These are phyloP conservation scores for Cottus gobio DNA, from an alignment of 2,113 vertebrate species.

Conservation along the genomic window DNA sequence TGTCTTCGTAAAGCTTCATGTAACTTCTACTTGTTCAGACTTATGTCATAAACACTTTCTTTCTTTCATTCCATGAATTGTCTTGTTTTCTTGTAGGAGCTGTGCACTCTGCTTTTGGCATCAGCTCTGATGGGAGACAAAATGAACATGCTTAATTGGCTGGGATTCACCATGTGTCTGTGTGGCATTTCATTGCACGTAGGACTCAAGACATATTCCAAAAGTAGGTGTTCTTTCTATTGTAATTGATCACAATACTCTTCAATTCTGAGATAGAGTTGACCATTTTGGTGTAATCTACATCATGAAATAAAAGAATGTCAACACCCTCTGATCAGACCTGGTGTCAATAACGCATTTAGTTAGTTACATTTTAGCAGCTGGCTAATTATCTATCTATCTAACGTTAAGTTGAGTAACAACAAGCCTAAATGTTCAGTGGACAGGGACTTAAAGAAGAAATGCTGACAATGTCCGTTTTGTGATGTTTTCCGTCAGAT, in stretches of 20 bases:
- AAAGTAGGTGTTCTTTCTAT: constrained; percentile 82
- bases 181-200: constrained; percentile 92
- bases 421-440: neutral
- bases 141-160: constrained; percentile 90
- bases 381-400: neutral
- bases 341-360: neutral
- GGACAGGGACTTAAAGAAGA: neutral
- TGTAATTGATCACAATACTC: neutral
- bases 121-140: constrained; percentile 88
- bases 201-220: constrained; percentile 87
- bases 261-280: neutral
- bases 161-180: constrained; percentile 92
- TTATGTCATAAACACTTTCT: neutral
- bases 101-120: constrained; percentile 91
- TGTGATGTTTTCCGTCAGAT: constrained; percentile 55
- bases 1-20: neutral
- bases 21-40: constrained; percentile 1
- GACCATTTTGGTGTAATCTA: neutral
- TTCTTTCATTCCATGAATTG: neutral
- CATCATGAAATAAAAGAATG: too few relatives aligned
- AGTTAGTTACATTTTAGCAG: neutral
- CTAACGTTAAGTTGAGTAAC: neutral
- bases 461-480: neutral
- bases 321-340: too few relatives aligned
- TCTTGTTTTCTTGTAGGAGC: constrained; percentile 82